Evolutionary conservation across 1,140 invertebrate genomes (phyloP).

Genomic region (Caenorhabditis latens): DNA sequence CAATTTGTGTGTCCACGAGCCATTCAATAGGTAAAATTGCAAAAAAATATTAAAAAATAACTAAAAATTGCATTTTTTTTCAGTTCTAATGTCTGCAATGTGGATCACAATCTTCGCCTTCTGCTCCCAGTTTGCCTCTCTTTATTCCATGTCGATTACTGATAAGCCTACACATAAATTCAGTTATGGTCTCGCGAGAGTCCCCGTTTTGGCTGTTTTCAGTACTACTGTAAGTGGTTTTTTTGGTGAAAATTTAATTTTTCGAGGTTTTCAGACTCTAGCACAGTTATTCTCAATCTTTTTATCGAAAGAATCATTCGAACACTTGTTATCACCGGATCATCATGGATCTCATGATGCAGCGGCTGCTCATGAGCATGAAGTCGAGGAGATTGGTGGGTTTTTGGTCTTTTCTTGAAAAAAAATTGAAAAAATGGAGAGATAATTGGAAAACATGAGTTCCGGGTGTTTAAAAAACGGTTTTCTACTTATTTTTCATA

Average conservation of each 20-base stretch:
- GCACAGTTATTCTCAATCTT: slow-evolving; percentile 77
- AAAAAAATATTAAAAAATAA: neutral
- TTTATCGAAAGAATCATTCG: slow-evolving; percentile 75
- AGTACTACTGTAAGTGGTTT: slow-evolving; percentile 69
- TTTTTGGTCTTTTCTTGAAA: neutral
- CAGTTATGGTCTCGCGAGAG: slow-evolving; percentile 69
- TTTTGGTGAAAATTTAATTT: neutral
- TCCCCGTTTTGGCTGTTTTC: slow-evolving; percentile 76
- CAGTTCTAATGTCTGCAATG: slow-evolving; percentile 70
- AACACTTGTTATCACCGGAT: slow-evolving; percentile 75
- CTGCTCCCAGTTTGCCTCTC: slow-evolving; percentile 72
- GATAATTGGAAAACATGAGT: neutral
- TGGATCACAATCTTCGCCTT: slow-evolving; percentile 75
- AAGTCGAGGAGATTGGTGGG: slow-evolving; percentile 51
- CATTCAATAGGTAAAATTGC: slow-evolving; percentile 53
- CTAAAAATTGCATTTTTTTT: slow-evolving; percentile 65
- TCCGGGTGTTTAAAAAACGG: too few species aligned
- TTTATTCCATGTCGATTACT: slow-evolving; percentile 70
- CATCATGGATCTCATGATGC: slow-evolving; percentile 70
- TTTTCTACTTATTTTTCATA: too few species aligned
- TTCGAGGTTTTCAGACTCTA: slow-evolving; percentile 64
- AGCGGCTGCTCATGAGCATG: slow-evolving; percentile 59
- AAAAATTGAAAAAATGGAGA: neutral
- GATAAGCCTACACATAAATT: slow-evolving; percentile 68
- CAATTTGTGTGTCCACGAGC: slow-evolving; percentile 57